Percentiles rank a stretch among this genome's conserved stretches.
Conservation (phyloP, 2,113 vertebrate species). For the Ammodytes marinus region DNA sequence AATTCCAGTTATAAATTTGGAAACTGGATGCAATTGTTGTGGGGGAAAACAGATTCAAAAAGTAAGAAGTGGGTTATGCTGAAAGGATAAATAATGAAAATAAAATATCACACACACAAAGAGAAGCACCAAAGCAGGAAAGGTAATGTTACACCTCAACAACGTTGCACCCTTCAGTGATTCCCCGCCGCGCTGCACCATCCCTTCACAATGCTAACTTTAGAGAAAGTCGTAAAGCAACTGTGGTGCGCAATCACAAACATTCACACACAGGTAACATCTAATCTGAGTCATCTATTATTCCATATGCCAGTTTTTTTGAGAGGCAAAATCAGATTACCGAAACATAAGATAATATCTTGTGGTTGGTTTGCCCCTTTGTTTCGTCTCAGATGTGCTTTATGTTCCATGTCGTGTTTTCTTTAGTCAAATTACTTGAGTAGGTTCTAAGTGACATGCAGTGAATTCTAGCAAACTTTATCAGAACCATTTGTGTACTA, state of each 20-base stretch:
- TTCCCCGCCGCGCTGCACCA: slow-evolving; percentile 2
- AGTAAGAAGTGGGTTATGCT: no score
- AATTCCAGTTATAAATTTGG: no score
- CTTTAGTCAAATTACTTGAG: not conserved
- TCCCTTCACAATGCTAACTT: not conserved
- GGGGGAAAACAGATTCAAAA: no score
- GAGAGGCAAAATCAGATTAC: not conserved
- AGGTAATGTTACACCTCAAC: slow-evolving; percentile 24
- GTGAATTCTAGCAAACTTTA: not conserved
- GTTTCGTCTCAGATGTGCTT: not conserved
- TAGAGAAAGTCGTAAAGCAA: slow-evolving; percentile 9
- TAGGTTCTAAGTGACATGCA: not conserved
- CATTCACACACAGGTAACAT: not conserved
- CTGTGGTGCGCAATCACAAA: not conserved
- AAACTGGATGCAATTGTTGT: no score
- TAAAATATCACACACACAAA: not conserved
- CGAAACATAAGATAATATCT: not conserved
- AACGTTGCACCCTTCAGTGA: slow-evolving; percentile 5
- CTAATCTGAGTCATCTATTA: not conserved
- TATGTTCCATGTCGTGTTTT: not conserved
- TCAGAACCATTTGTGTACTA: not conserved
- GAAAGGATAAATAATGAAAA: no score
- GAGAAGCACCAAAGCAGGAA: not conserved
- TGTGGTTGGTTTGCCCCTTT: not conserved
- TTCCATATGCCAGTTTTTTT: not conserved